These are phyloP conservation scores for Lates calcarifer DNA, from an alignment of 2,113 vertebrate genomes.

Conservation along the genomic window DNA sequence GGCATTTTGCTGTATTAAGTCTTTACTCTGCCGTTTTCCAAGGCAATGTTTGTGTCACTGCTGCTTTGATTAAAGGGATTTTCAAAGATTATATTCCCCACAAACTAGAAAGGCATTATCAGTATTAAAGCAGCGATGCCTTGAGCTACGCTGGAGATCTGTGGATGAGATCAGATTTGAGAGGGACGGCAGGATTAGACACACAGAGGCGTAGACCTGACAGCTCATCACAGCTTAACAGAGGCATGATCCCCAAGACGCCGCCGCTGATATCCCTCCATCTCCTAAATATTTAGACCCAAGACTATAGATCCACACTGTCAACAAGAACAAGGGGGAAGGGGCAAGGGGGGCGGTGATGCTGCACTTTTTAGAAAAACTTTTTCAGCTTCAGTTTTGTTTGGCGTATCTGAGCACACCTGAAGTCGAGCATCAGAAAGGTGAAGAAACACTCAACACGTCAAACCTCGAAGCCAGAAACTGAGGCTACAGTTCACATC, in stretches of 20 bases:
- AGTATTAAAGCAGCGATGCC: conserved; percentile 73
- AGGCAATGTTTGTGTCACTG: conserved; percentile 63
- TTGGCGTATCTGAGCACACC: neutral
- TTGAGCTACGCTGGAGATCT: conserved; percentile 69
- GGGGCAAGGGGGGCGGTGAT: neutral
- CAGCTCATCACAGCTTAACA: conserved; percentile 77
- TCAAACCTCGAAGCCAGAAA: no score
- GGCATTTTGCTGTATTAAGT: conserved; percentile 18
- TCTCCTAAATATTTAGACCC: conserved; percentile 53
- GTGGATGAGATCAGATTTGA: conserved; percentile 75
- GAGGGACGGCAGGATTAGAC: conserved; percentile 76
- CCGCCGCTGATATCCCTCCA: conserved; percentile 16
- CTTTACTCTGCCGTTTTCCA: conserved; percentile 48
- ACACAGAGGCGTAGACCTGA: conserved; percentile 68
- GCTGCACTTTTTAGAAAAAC: conserved; percentile 19
- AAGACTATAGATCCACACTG: conserved; percentile 21
- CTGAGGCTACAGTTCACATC: no score
- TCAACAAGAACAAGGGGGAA: neutral
- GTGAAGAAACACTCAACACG: no score
- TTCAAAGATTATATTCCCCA: conserved; percentile 73
- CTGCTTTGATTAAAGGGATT: conserved; percentile 77
- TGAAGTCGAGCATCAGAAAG: no score
- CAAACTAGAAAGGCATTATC: conserved; percentile 77
- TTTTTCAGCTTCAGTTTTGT: neutral
- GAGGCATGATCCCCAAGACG: conserved; percentile 66